phyloP scores from a whole-genome alignment of 2,113 vertebrate genomes.

The Erythrolamprus reginae region DNA sequence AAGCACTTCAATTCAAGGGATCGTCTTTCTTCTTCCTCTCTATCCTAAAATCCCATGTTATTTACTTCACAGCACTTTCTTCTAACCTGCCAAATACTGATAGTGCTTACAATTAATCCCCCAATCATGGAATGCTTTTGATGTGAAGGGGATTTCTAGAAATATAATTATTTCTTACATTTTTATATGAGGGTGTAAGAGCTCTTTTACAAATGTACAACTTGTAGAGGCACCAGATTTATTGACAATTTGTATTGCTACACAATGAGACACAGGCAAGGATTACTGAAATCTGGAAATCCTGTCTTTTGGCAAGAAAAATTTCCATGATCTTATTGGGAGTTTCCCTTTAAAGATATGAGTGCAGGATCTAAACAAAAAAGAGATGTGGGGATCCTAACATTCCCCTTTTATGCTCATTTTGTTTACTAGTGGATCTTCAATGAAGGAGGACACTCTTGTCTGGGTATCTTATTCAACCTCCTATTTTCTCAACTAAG shows the following conservation, averaged over 20 bases:
- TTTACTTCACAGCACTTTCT: conserved; percentile 64
- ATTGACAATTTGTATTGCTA: conserved; percentile 42
- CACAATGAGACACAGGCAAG: conserved; percentile 21
- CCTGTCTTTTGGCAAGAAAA: conserved; percentile 46
- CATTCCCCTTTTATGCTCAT: not conserved
- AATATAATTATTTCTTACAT: conserved; percentile 32
- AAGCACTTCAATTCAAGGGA: conserved; percentile 40
- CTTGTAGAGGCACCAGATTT: conserved; percentile 63
- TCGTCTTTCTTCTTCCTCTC: conserved; percentile 55
- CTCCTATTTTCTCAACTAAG: not conserved
- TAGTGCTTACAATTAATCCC: conserved; percentile 71
- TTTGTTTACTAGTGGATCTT: not conserved
- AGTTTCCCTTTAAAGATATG: conserved; percentile 13
- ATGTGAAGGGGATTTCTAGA: conserved; percentile 65
- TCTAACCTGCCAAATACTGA: conserved; percentile 68
- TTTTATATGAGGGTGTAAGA: conserved; percentile 59
- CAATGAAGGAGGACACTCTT: not conserved
- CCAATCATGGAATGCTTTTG: conserved; percentile 72
- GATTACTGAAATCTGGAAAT: conserved; percentile 46
- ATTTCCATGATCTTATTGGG: conserved; percentile 43
- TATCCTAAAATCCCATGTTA: conserved; percentile 62
- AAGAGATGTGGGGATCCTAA: not conserved
- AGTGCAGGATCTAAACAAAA: conserved; percentile 17
- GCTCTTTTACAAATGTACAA: conserved; percentile 44
- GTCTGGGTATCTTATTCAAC: not conserved